These are phyloP conservation scores for Cremastinae sp. DNA, from an alignment of 2,888 invertebrate species.

Conservation along the genomic window DNA sequence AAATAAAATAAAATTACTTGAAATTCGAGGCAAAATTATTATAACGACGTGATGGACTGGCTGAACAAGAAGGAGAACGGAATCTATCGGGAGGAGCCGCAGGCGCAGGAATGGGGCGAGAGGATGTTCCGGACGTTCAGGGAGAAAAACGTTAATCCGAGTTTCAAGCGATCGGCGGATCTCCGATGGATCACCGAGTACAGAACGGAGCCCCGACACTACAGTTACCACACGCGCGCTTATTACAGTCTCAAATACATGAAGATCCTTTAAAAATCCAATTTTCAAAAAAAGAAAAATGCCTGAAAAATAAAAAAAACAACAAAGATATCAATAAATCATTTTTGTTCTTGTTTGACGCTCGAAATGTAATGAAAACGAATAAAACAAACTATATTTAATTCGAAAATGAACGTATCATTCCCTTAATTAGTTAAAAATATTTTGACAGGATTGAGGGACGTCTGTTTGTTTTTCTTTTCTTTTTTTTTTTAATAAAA, in stretches of 20 bases:
- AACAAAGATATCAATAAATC: slow-evolving; percentile 6
- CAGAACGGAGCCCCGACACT: slow-evolving; percentile 72
- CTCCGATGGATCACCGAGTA: slow-evolving; percentile 74
- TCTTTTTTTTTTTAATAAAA: background rate
- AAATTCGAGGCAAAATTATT: slow-evolving; percentile 86
- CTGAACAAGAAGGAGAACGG: slow-evolving; percentile 89
- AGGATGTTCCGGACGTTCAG: slow-evolving; percentile 88
- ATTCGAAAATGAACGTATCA: too few species aligned
- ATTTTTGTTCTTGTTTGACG: background rate
- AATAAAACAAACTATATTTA: background rate
- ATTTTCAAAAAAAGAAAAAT: slow-evolving; percentile 11
- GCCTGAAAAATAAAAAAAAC: slow-evolving; percentile 22
- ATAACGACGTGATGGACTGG: slow-evolving; percentile 92
- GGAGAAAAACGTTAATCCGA: slow-evolving; percentile 71
- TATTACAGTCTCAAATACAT: slow-evolving; percentile 79
- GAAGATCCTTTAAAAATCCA: slow-evolving; percentile 71
- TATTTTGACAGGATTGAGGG: too few species aligned
- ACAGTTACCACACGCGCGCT: slow-evolving; percentile 79
- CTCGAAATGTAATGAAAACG: slow-evolving; percentile 8
- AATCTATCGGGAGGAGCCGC: slow-evolving; percentile 86
- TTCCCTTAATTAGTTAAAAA: too few species aligned
- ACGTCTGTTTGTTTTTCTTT: too few species aligned
- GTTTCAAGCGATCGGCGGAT: slow-evolving; percentile 75
- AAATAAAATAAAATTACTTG: slow-evolving; percentile 11
- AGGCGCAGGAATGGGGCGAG: slow-evolving; percentile 93